phyloP scores from a whole-genome alignment of 2,888 invertebrate genomes.

The Drosophila borborema region DNA sequence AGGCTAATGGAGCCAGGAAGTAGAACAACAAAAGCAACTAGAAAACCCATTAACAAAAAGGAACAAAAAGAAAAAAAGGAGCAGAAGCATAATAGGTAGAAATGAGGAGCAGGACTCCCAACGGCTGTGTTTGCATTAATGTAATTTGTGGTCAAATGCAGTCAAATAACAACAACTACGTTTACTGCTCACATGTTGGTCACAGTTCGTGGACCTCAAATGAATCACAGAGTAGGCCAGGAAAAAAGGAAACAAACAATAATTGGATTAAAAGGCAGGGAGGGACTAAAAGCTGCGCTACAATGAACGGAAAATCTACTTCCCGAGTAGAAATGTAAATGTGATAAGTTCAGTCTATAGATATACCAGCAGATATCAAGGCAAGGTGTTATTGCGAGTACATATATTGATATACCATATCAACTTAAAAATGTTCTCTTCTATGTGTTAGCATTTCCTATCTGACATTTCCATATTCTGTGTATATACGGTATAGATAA shows the following conservation, averaged over 20 bases:
- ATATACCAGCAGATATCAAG: not conserved
- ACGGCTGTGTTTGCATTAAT: slow-evolving; percentile 53
- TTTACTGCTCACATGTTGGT: slow-evolving; percentile 30
- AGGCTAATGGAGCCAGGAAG: slow-evolving; percentile 70
- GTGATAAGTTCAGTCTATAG: not conserved
- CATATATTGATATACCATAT: slow-evolving; percentile 1
- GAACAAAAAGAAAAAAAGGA: no score
- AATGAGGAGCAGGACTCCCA: slow-evolving; percentile 42
- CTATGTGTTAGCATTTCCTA: no score
- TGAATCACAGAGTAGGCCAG: slow-evolving; percentile 31
- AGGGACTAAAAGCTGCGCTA: not conserved
- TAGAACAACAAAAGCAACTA: slow-evolving; percentile 47
- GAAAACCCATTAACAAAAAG: slow-evolving; percentile 63
- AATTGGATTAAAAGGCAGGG: not conserved
- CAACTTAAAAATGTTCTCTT: no score
- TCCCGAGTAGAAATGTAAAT: not conserved
- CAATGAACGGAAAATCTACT: not conserved
- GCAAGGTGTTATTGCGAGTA: no score
- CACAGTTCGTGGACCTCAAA: slow-evolving; percentile 71
- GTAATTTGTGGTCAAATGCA: slow-evolving; percentile 65
- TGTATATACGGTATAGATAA: not conserved
- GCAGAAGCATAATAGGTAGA: not conserved
- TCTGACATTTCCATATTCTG: not conserved
- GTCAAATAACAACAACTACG: slow-evolving; percentile 27
- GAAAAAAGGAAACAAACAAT: slow-evolving; percentile 4